phyloP scores from a whole-genome alignment of 2,113 vertebrate genomes.

The Ceuthmochares aereus region DNA sequence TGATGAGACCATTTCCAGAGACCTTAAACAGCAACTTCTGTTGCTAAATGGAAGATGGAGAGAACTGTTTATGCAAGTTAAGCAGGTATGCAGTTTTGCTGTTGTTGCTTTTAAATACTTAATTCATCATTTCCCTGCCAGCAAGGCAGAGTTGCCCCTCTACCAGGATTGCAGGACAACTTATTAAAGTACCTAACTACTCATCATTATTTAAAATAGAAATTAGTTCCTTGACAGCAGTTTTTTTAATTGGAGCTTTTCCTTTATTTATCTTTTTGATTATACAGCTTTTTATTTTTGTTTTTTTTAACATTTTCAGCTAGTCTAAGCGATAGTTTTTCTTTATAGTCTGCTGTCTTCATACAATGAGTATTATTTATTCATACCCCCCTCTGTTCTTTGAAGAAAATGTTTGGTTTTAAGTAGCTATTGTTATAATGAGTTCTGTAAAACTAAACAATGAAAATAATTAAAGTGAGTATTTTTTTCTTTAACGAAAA shows the following conservation, averaged over 20 bases:
- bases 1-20: constrained; percentile 93
- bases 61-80: constrained; percentile 89
- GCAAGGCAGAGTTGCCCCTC: neutral
- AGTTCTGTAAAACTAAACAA: neutral
- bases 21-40: constrained; percentile 95
- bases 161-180: neutral
- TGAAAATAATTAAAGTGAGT: neutral
- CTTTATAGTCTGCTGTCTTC: neutral
- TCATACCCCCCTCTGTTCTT: neutral
- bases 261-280: neutral
- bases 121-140: neutral
- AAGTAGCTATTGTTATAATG: neutral
- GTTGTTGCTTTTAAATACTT: neutral
- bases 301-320: neutral
- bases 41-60: constrained; percentile 88
- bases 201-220: neutral
- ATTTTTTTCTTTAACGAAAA: neutral
- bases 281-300: neutral
- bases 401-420: rapidly evolving
- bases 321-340: neutral
- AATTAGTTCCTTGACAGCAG: neutral
- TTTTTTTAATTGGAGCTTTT: neutral
- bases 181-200: neutral
- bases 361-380: neutral
- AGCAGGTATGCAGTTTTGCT: constrained; percentile 82